A percentile compares a stretch with the other conserved stretches of the same genome.
These are phyloP conservation scores for Chelonus formosanus DNA, from an alignment of 2,888 invertebrate species.

Conservation along the genomic window DNA sequence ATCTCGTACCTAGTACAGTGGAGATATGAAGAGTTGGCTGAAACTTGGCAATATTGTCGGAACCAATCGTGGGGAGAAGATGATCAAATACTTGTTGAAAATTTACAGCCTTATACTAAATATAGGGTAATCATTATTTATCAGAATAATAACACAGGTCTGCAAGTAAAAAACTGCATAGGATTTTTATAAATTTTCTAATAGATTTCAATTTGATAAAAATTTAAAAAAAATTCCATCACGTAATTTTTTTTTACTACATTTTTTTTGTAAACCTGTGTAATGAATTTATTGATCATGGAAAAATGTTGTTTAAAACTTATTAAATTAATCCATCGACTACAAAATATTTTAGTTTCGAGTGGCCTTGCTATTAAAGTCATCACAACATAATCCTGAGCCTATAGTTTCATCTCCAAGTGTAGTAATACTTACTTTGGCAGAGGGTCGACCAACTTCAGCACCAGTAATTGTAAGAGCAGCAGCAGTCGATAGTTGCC, in stretches of 20 bases:
- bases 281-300: too few species aligned
- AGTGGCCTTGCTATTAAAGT: constrained; percentile 78
- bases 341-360: constrained; percentile 76
- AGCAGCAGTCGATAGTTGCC: constrained; percentile 81
- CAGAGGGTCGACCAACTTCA: constrained; percentile 79
- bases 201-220: too few species aligned
- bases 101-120: constrained; percentile 86
- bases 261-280: too few species aligned
- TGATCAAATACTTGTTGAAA: constrained; percentile 76
- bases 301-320: too few species aligned
- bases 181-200: too few species aligned
- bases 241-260: too few species aligned
- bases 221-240: too few species aligned
- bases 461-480: constrained; percentile 79
- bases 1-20: constrained; percentile 76
- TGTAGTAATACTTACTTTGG: constrained; percentile 78
- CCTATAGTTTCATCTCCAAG: constrained; percentile 80
- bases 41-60: constrained; percentile 84
- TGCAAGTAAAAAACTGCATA: too few species aligned
- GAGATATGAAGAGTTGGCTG: constrained; percentile 76
- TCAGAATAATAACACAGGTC: too few species aligned
- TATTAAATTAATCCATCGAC: too few species aligned
- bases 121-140: constrained; percentile 74
- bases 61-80: constrained; percentile 76
- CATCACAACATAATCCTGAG: constrained; percentile 72